Conservation (phyloP, 2,888 invertebrate genomes). For the Gortyna flavago region DNA sequence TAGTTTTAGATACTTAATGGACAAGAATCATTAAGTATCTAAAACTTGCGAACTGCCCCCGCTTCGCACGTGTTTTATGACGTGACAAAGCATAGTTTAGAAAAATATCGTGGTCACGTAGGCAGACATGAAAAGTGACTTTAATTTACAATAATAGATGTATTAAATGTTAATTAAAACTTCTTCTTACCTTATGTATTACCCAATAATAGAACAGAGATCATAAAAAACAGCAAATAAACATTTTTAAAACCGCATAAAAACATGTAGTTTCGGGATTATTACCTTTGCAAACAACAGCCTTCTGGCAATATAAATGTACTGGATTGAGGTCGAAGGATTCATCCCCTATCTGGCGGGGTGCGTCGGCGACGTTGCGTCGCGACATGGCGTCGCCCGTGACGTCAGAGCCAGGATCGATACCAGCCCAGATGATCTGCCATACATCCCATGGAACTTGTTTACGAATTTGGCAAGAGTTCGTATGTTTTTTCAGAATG, state of each 20-base stretch:
- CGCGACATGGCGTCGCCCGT: slow-evolving; percentile 83
- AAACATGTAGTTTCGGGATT: slow-evolving; percentile 34
- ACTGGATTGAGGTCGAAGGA: slow-evolving; percentile 77
- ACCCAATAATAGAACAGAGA: background rate
- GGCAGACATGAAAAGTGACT: no score
- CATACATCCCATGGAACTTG: slow-evolving; percentile 53
- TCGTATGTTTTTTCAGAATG: slow-evolving; percentile 33
- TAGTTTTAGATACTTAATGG: no score
- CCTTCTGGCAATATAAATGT: slow-evolving; percentile 57
- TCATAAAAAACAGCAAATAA: background rate
- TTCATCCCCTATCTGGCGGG: slow-evolving; percentile 76
- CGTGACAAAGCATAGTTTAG: background rate
- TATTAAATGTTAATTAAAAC: background rate
- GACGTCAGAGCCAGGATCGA: slow-evolving; percentile 82
- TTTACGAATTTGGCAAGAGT: slow-evolving; percentile 65
- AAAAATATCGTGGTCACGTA: background rate
- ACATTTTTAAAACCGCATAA: slow-evolving; percentile 35
- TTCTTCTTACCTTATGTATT: background rate
- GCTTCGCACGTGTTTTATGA: background rate
- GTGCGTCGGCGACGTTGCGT: slow-evolving; percentile 82
- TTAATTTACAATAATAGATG: background rate
- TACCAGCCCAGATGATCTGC: slow-evolving; percentile 78
- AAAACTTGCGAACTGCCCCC: background rate
- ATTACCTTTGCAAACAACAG: slow-evolving; percentile 54
- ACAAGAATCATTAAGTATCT: no score